Evolutionary conservation across 2,888 invertebrate species (phyloP), one percentile per base, ranked within the genome.

Genomic region (Melinopterus prodromus): DNA sequence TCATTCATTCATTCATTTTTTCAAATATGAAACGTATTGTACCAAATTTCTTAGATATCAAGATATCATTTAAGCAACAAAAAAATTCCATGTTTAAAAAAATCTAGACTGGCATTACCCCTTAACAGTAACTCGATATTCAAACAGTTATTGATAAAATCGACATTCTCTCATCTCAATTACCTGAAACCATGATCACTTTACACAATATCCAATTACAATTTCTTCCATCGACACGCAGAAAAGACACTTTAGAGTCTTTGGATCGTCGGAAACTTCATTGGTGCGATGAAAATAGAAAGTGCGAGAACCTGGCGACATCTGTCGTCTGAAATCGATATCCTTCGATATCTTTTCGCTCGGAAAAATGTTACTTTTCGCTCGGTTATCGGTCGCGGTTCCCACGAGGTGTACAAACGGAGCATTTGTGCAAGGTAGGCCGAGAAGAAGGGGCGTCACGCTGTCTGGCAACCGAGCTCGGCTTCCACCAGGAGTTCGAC

Each of bases 381-480:
- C 53, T 53, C 53, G 53, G 12, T 53, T 53, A 53, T 53, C 53
- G 53, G 7, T 53, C 53, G 12, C 53, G 53, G 7, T 53, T 53
- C 53, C 53, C 53, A 53, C 53, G 53, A 53, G 53, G 53, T 53
- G 53, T 53, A 12, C 53, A 53, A 53, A 53, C 53, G 53, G 53
- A 53, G 53, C 9, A 53, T 53, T 53, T 53, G 53, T 53, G 53
- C 53, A 53, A 53, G 53, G 53, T 53, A 53, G 53, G 53, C 53
- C 53, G 26, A 53, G 81, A 83, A 83, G 82, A 83, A 80, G 83
- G 83, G 85, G 86, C 86, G 86, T 85, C 86, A 86, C 84, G 86
- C 86, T 85, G 86, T 86, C 86, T 86, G 85, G 84, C 83, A 85
- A 82, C 84, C 82, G 82, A 82, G 82, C 83, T 83, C 82, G 78